Evolutionary conservation across 2,888 invertebrate genomes (phyloP), one percentile per base, ranked within the genome.

Genomic region (Watsonalla binaria): DNA sequence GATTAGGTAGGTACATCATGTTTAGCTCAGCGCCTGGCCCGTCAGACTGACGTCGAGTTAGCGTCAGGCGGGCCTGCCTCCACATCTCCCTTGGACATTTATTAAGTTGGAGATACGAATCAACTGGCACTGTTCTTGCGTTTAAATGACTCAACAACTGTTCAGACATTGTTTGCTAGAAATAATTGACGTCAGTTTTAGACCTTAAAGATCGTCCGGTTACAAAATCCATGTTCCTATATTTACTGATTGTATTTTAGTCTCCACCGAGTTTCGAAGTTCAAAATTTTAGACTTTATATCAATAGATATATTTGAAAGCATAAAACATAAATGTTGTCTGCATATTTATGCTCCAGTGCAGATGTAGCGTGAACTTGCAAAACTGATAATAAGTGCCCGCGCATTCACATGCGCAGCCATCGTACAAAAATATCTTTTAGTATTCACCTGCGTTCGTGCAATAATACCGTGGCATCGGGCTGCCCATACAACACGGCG

Each of bases 401-500:
- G 60, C 64, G 63, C 65, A 59, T 53, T 51, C 52, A 37, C 15
- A 39, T 49, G 37, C 34, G 34, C 45, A n/a, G 51, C 56, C 57
- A 62, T 57, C 60, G 58, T 77, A 84, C 78, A 82, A 76, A 66
- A 75, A 73, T 68, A 66, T 76, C 76, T 81, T 75, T 87, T 84
- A 79, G 79, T 82, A 86, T 88, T 86, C 88, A 82, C 78, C 78
- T 81, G 83, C 74, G 81, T 75, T 70, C 73, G 65, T 74, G 74
- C 72, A 80, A 83, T 84, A 83, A 85, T 83, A 80, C 81, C 74
- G 72, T 4, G 24, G 24, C 24, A 24, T 73, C 67, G 70, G 65
- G 73, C 76, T 73, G 74, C 68, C 73, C 70, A 74, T 70, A 69
- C 73, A 71, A 68, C 67, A 69, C 73, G 66, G 69, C 75, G 70